phyloP scores from a whole-genome alignment of 2,888 invertebrate genomes.

The Lepeophtheirus nordmannii region DNA sequence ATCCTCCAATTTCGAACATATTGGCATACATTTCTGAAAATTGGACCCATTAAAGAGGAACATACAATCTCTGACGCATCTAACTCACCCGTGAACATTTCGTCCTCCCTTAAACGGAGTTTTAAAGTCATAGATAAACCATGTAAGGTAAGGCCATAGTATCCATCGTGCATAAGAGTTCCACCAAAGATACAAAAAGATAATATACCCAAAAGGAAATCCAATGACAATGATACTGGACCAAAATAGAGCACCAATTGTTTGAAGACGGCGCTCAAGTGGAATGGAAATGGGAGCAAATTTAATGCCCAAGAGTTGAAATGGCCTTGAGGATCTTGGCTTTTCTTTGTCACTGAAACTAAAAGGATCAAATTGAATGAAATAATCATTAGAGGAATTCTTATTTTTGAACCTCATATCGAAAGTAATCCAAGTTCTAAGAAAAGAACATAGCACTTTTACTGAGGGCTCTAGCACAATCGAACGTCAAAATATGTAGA shows the following conservation, averaged over 20 bases:
- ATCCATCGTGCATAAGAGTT: constrained; percentile 33
- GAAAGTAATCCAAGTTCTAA: too few relatives aligned
- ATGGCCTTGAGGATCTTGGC: not conserved
- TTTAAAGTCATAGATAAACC: constrained; percentile 27
- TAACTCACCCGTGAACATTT: not conserved
- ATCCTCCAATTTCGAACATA: constrained; percentile 48
- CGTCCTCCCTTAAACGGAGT: constrained; percentile 28
- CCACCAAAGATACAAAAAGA: not conserved
- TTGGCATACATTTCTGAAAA: not conserved
- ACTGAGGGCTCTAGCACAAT: too few relatives aligned
- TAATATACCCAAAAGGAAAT: not conserved
- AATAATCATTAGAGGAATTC: too few relatives aligned
- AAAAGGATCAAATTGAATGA: too few relatives aligned
- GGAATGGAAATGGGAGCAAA: constrained; percentile 72
- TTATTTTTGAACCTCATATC: too few relatives aligned
- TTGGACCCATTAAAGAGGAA: not conserved
- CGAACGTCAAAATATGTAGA: too few relatives aligned
- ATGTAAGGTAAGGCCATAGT: constrained; percentile 39
- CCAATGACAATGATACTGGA: constrained; percentile 39
- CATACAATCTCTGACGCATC: not conserved
- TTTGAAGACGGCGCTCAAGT: constrained; percentile 59
- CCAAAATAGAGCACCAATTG: constrained; percentile 55
- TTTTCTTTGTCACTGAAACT: too few relatives aligned
- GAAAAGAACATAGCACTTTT: too few relatives aligned
- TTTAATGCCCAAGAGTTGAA: constrained; percentile 48